Conservation (phyloP, 2,797 vertebrate genomes). For the Arctocebus calabarensis region DNA sequence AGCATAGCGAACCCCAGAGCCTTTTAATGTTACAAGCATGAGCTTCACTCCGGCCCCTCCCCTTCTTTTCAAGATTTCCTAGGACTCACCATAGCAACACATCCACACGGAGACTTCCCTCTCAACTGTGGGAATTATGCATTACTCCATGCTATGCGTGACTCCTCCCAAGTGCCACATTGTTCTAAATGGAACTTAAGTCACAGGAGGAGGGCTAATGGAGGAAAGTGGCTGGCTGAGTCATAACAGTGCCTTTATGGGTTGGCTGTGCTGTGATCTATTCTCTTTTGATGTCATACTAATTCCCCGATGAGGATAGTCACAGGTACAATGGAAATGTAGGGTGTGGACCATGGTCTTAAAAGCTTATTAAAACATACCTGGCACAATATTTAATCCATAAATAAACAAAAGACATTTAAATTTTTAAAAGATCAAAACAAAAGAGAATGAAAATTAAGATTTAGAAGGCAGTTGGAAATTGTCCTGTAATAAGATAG, state of each 20-base stretch:
- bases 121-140: neutral
- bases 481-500: neutral
- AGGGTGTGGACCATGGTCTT: neutral
- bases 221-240: neutral
- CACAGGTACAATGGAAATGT: neutral
- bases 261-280: neutral
- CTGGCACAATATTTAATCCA: neutral
- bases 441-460: neutral
- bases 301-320: neutral
- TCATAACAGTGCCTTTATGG: neutral
- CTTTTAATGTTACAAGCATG: neutral
- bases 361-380: neutral
- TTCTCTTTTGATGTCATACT: neutral
- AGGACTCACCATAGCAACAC: neutral
- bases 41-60: neutral
- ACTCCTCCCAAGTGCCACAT: neutral
- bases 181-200: neutral
- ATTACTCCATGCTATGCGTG: neutral
- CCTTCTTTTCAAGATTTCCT: neutral
- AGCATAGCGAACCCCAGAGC: neutral
- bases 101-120: neutral
- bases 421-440: neutral
- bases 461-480: constrained; percentile 18
- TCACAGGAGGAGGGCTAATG: neutral
- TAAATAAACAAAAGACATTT: constrained; percentile 31